Conservation (phyloP, 2,797 vertebrate genomes). For the Miichthys miiuy region DNA sequence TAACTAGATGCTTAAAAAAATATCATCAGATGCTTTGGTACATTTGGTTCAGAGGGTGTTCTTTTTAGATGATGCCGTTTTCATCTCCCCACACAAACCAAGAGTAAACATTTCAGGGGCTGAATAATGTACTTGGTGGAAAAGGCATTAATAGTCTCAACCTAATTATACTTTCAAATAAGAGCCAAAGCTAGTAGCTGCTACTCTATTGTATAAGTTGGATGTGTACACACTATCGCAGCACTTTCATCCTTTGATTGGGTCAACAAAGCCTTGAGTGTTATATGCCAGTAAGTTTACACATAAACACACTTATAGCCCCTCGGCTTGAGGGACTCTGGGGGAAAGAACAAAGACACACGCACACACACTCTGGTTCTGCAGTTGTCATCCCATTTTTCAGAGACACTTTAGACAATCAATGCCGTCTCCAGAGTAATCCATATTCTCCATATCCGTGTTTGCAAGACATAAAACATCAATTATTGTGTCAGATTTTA, state of each 20-base stretch:
- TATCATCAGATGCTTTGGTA: not conserved
- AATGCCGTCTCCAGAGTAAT: conserved; percentile 62
- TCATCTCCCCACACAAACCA: conserved; percentile 13
- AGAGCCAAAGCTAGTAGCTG: conserved; percentile 1
- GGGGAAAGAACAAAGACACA: conserved; percentile 49
- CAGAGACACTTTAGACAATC: conserved; percentile 71
- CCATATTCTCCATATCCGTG: conserved; percentile 65
- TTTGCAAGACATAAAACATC: conserved; percentile 70
- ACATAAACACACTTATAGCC: conserved; percentile 36
- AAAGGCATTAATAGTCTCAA: conserved; percentile 31
- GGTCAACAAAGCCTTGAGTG: conserved; percentile 46
- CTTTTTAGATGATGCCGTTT: conserved; percentile 19
- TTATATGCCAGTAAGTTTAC: conserved; percentile 47
- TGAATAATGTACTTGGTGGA: conserved; percentile 37
- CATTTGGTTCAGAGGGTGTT: conserved; percentile 1
- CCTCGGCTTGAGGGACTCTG: conserved; percentile 29
- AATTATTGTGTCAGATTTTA: conserved; percentile 72
- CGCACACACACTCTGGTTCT: conserved; percentile 32
- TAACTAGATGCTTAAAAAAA: not conserved
- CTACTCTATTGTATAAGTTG: conserved; percentile 29
- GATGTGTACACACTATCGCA: conserved; percentile 35
- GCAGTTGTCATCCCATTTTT: conserved; percentile 68
- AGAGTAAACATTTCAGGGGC: conserved; percentile 30
- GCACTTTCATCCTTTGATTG: conserved; percentile 59
- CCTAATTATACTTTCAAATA: conserved; percentile 59